Base-by-base conservation (phyloP, 2,888 invertebrate genomes). In the Polydrusus cervinus region DNA sequence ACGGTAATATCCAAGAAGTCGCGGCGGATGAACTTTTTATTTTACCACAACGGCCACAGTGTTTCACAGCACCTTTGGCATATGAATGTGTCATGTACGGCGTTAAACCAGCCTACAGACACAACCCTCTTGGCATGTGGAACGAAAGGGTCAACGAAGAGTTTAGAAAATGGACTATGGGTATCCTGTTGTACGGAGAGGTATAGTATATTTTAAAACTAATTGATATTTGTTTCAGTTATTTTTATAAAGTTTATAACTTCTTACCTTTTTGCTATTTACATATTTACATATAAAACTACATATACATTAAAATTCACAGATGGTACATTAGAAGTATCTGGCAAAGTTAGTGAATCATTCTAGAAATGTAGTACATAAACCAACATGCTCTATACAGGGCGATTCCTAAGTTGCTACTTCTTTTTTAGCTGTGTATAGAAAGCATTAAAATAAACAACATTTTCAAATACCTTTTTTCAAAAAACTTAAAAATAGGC, bases 1-100 rank as follows among this genome's bases (percentile, higher is more conserved):
- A 90, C 85, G 97, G 97, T 14, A 91, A 91, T 80, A 87, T 85
- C 16, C 89, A 87, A 0, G 86, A 87, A 51, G 86, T 93, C 40
- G 82, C 84, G 65, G 79, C 84, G 65, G 82, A 86, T 62, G 88
- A 89, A 73, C 79, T 93, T 49, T 89, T 89, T 66, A 83, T 86
- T 16, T 79, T 90, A 38, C 86, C 84, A 3, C 66, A 80, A 25
- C 66, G 70, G 7, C 67, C 79, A 0, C 79, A 81, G 57, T 81
- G 81, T 76, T 74, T 81, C 20, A 80, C 88, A 53, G 90, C 92
- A 38, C 91, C 93, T 47, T 86, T 92, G 25, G 93, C 93, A 14
- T 89, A 95, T 81, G 92, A 94, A 84, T 95, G 95, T 83, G 88
- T 89, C 51, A 88, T 97, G 78, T 89, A 92, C 3, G 91, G 91